These are phyloP conservation scores for Acridotheres tristis DNA, from an alignment of 2,797 vertebrate genomes.

Conservation along the genomic window DNA sequence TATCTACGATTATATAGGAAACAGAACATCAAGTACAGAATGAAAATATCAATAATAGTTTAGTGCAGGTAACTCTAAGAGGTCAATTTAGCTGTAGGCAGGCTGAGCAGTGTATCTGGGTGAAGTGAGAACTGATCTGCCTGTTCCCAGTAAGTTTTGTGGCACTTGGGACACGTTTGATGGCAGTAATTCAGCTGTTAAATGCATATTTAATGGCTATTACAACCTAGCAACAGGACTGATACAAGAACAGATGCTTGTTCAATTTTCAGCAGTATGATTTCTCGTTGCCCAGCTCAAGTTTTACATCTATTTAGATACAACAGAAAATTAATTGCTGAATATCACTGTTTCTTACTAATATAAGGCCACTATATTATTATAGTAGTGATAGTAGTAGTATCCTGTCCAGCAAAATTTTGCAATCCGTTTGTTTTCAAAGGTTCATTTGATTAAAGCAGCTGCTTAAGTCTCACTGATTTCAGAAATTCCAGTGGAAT, in stretches of 20 bases:
- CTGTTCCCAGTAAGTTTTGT: background rate
- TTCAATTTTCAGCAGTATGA: constrained; percentile 5
- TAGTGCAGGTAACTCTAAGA: background rate
- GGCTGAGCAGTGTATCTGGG: background rate
- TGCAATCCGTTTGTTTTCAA: background rate
- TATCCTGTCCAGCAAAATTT: background rate
- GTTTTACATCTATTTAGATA: background rate
- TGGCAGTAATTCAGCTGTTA: background rate
- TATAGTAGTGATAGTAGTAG: background rate
- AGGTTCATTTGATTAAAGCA: background rate
- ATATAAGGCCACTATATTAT: background rate
- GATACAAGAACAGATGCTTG: background rate
- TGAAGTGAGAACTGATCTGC: background rate
- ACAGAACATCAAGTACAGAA: background rate
- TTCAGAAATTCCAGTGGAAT: background rate
- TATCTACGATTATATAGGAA: background rate
- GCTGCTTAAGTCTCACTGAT: background rate
- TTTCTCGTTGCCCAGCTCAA: background rate
- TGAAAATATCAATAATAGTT: background rate
- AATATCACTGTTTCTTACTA: background rate
- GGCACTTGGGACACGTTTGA: background rate
- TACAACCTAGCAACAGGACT: background rate
- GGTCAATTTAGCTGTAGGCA: background rate
- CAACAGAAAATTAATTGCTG: background rate
- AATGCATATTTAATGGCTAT: background rate